Evolutionary conservation across 1,140 invertebrate species (phyloP), one percentile per base, ranked within the genome.

Genomic region (Drosophila takahashii): DNA sequence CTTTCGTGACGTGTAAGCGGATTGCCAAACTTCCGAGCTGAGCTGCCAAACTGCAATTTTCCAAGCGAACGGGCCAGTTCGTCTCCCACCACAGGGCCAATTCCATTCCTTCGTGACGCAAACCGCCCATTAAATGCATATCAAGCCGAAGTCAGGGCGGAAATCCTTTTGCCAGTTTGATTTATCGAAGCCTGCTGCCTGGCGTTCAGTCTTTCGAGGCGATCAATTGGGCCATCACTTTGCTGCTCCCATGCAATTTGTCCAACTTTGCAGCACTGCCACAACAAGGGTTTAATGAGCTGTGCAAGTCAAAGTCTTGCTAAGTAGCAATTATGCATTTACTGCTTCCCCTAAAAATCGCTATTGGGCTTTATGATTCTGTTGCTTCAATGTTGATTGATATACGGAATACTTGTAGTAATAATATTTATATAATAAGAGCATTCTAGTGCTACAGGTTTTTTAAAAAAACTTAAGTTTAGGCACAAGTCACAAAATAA

Each of bases 31-130:
- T 56, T 61, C 29, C 13, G 18, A 73, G 70, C 36, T 8, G 18
- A 73, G 70, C 71, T 64, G 71, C 59, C 71, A 74, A 74, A 56
- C 42, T 74, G 59, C 70, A 74, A 74, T 64, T 74, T 74, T 50
- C 70, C 71, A 74, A 64, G 48, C 27, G 37, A 45, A 9, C 29
- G 15, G 36, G 29, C 27, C 18, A 52, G 47, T 26, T 11, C 41
- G 26, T 18, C 22, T 37, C 22, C 37, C 16, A 15, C n/a, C 39
- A 48, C 42, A 39, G 58, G 42, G 48, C 27, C 27, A 51, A 22
- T 44, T 32, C 27, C 15, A 15, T 29, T 44, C 32, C 22, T 45
- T 54, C 29, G 62, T 37, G 47, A 15, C 42, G 62, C 60, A 44
- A 66, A 48, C 39, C 47, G 22, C 37, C 70, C 71, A 74, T 74